These are phyloP conservation scores for Salvelinus sp. DNA, from an alignment of 2,113 vertebrate genomes.

Conservation along the genomic window DNA sequence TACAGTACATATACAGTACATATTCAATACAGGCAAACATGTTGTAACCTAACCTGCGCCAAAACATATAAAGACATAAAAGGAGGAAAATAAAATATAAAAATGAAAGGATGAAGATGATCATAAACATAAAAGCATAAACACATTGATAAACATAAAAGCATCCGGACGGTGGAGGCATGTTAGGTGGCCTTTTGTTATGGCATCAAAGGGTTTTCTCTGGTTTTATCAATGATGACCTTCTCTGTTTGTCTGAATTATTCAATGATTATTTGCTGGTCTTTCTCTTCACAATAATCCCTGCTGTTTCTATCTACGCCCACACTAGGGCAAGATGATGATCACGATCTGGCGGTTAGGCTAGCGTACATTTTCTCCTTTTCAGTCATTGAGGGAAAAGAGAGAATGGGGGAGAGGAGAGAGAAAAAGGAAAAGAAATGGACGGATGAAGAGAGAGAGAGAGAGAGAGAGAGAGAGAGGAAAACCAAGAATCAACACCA, in stretches of 20 bases:
- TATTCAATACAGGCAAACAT: not conserved
- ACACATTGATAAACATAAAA: slow-evolving; percentile 1
- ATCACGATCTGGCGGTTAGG: no score
- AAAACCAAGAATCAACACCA: slow-evolving; percentile 69
- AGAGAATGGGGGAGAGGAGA: slow-evolving; percentile 42
- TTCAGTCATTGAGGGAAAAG: slow-evolving; percentile 58
- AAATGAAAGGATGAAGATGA: slow-evolving; percentile 24
- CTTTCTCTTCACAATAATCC: slow-evolving; percentile 51
- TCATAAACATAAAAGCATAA: slow-evolving; percentile 4
- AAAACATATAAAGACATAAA: not conserved
- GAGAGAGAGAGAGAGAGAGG: not conserved
- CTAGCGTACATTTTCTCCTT: slow-evolving; percentile 39
- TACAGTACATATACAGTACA: no score
- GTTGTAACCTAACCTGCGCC: not conserved
- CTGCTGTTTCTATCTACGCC: slow-evolving; percentile 50
- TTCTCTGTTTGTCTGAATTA: slow-evolving; percentile 64
- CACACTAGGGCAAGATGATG: slow-evolving; percentile 55
- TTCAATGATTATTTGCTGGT: slow-evolving; percentile 56
- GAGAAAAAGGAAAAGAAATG: not conserved
- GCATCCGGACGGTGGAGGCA: not conserved
- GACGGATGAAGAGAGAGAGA: not conserved
- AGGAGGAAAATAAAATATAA: not conserved
- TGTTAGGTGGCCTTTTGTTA: slow-evolving; percentile 36
- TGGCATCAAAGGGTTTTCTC: slow-evolving; percentile 32
- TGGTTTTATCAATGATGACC: slow-evolving; percentile 31